Conservation (phyloP, 2,797 vertebrate genomes). For the Manis pentadactyla region DNA sequence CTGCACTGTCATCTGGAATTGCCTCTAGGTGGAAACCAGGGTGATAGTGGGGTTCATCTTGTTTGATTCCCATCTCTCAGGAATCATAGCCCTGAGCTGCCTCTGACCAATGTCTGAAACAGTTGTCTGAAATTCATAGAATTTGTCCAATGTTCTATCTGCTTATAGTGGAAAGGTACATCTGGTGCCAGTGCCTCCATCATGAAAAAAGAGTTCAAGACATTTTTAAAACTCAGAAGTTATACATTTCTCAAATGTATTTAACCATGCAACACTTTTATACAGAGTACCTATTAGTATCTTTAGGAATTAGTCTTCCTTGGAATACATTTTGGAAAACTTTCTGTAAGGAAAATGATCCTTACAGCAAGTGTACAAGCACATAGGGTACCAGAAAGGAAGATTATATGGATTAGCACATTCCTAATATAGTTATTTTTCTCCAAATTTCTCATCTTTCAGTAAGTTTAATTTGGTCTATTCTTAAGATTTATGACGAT, state of each 20-base stretch:
- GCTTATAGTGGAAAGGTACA: background rate
- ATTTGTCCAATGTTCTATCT: background rate
- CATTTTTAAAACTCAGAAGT: background rate
- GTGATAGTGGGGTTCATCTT: background rate
- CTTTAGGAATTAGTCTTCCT: background rate
- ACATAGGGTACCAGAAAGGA: background rate
- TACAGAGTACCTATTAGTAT: background rate
- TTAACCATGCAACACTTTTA: background rate
- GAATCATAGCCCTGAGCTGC: background rate
- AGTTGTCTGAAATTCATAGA: background rate
- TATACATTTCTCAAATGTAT: slow-evolving; percentile 14
- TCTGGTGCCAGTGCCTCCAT: background rate
- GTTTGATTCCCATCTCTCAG: background rate
- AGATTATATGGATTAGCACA: background rate
- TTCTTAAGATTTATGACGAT: background rate
- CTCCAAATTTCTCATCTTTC: background rate
- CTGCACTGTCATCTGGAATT: background rate
- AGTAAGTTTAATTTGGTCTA: background rate
- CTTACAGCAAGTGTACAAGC: background rate
- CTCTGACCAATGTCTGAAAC: background rate
- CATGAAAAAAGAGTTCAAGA: background rate
- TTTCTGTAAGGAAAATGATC: background rate
- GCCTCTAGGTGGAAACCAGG: background rate
- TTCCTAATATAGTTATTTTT: slow-evolving; percentile 18
- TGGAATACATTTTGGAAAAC: slow-evolving; percentile 2